phyloP scores from a whole-genome alignment of 2,113 vertebrate genomes.

The Zosterops hypoxanthus region DNA sequence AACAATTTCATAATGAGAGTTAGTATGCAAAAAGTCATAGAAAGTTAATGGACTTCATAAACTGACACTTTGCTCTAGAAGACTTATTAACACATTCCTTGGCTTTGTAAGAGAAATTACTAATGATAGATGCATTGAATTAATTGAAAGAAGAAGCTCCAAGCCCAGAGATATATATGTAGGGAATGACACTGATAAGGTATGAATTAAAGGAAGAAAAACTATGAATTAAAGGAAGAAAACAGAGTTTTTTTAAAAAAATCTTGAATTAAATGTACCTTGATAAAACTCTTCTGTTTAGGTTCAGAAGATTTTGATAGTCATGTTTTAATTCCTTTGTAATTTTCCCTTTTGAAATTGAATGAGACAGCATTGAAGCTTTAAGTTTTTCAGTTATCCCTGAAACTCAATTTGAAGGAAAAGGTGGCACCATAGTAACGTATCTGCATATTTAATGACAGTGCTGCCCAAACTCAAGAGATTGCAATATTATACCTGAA shows the following conservation, averaged over 20 bases:
- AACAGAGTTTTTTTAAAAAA: background rate
- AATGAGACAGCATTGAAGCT: background rate
- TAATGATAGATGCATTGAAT: conserved; percentile 28
- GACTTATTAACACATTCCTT: conserved; percentile 46
- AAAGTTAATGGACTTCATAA: conserved; percentile 65
- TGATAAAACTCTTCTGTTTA: background rate
- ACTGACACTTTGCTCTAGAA: conserved; percentile 41
- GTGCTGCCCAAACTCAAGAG: background rate
- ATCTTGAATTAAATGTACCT: background rate
- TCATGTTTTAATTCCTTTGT: background rate
- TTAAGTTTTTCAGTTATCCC: background rate
- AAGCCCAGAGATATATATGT: background rate
- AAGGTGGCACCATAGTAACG: background rate
- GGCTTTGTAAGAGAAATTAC: background rate
- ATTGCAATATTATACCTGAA: background rate
- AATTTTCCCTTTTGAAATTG: background rate
- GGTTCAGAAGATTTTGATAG: background rate
- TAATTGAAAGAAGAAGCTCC: conserved; percentile 41
- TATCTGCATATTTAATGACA: background rate
- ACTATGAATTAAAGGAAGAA: background rate
- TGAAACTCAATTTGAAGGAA: background rate
- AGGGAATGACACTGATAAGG: background rate
- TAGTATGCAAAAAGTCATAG: conserved; percentile 48
- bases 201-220: background rate
- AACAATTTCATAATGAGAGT: conserved; percentile 54